Evolutionary conservation across 2,113 vertebrate species (phyloP), one percentile per base, ranked within the genome.

Genomic region (Girardinichthys multiradiatus): DNA sequence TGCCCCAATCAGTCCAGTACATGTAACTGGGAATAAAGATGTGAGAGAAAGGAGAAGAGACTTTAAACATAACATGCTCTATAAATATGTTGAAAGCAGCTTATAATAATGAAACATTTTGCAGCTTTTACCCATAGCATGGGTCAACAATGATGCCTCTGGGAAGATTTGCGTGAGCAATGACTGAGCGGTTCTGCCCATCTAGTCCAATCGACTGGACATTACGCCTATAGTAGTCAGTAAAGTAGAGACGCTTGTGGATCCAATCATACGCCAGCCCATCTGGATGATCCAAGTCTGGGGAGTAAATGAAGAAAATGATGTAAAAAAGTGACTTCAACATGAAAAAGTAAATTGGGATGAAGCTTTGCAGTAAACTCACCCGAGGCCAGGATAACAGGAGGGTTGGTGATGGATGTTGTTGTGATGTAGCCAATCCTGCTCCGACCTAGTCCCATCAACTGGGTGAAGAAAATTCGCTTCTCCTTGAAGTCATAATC

Each of bases 211-310:
- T 92, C 0, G 97, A 96, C 87, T 93, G 95, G 85, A 99, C 94
- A 5, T 95, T 96, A 66, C 94, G 88, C 29, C 92, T 94, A 64
- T 90, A 82, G 74, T 95, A 95, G 83, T 99, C 96, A 58, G 96
- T 98, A 72, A 96, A 97, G 84, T 97, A 99, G 85, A 99, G 83
- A 82, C 97, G 95, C 82, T 93, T 94, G 83, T 96, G 94, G 89
- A 97, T 91, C 97, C 97, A 99, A 48, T 99, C 97, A 89, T 95
- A 99, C 3, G 97, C 97, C 87, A 98, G 92, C 71, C 97, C 97
- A 81, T 97, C 94, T 51, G 95, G 93, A 87, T 92, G 89, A 70
- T 95, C 94, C 85, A 96, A 81, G 91, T 94, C 97, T 98, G 82
- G 24, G 28, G 81, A 71, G 77, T 33, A 58, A 3, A 61, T 3